These are phyloP conservation scores for Oreortyx pictus DNA, from an alignment of 2,797 vertebrate genomes.

Conservation along the genomic window DNA sequence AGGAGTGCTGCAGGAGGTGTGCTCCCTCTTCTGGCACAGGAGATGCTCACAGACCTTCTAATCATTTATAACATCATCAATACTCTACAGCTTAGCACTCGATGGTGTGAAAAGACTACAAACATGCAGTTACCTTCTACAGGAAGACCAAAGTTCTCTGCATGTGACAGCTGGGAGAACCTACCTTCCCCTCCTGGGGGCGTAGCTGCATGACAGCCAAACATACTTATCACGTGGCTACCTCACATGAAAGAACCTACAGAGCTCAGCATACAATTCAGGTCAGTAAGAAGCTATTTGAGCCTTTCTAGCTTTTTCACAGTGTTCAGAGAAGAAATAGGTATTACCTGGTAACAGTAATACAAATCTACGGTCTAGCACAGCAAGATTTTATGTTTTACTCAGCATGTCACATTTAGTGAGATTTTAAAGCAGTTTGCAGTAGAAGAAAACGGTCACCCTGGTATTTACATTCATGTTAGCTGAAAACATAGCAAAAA, in stretches of 20 bases:
- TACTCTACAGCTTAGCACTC: accelerated
- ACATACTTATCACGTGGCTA: accelerated
- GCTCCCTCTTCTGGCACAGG: neutral
- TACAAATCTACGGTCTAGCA: neutral
- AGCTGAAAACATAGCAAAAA: no score
- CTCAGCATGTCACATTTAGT: neutral
- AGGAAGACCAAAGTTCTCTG: accelerated
- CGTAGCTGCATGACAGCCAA: neutral
- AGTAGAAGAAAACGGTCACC: no score
- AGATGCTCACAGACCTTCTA: neutral
- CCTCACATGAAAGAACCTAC: accelerated
- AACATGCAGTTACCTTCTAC: accelerated
- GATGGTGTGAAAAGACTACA: accelerated
- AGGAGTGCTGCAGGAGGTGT: neutral
- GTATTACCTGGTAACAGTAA: neutral
- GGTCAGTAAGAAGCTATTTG: neutral
- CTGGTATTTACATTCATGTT: no score
- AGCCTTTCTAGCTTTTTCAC: neutral
- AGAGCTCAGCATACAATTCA: neutral
- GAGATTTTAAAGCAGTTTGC: neutral
- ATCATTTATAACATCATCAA: neutral
- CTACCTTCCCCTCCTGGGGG: no score
- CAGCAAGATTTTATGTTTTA: neutral
- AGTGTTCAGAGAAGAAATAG: neutral
- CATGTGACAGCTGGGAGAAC: neutral